Conservation (phyloP, 1,140 invertebrate species). For the Oryzaephilus surinamensis region DNA sequence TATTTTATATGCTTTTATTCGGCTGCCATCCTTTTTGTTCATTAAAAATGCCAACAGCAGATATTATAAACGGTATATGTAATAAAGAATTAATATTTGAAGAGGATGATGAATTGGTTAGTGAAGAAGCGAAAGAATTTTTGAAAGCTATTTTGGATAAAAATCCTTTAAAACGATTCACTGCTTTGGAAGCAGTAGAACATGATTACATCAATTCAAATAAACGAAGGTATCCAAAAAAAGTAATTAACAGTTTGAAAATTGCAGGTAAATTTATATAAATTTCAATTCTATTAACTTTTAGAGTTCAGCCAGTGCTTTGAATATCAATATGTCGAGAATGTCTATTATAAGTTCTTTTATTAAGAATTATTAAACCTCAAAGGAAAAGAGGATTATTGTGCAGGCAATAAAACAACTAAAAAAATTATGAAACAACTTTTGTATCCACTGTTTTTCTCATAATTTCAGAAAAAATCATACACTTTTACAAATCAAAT, state of each 20-base stretch:
- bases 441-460: no score
- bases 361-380: background rate
- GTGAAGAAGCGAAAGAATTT: constrained; percentile 36
- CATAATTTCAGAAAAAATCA: no score
- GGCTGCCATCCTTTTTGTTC: constrained; percentile 35
- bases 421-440: no score
- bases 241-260: constrained; percentile 32
- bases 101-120: constrained; percentile 2
- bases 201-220: constrained; percentile 40
- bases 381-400: constrained; percentile 1
- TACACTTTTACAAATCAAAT: no score
- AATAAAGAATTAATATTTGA: constrained; percentile 20
- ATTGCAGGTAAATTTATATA: constrained; percentile 23
- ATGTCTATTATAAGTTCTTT: background rate
- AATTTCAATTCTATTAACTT: background rate
- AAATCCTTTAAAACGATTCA: constrained; percentile 43
- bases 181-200: constrained; percentile 40
- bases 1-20: constrained; percentile 41
- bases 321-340: constrained; percentile 5
- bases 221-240: constrained; percentile 19
- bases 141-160: constrained; percentile 39
- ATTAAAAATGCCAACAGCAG: constrained; percentile 24
- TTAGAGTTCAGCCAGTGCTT: constrained; percentile 5
- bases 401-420: background rate
- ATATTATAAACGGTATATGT: constrained; percentile 29